phyloP scores from a whole-genome alignment of 2,888 invertebrate genomes.

The Petrophora chlorosata region DNA sequence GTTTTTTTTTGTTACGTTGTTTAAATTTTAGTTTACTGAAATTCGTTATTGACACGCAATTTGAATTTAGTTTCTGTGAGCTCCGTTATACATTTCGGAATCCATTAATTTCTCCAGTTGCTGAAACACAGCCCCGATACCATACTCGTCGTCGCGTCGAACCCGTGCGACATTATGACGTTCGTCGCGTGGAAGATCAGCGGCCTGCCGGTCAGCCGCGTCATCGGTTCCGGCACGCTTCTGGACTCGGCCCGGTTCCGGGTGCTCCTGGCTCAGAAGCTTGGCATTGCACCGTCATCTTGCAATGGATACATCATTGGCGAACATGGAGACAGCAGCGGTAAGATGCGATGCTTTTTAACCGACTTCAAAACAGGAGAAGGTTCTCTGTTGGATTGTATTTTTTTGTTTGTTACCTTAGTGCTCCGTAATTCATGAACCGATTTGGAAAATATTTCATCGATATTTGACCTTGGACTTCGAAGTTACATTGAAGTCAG shows the following conservation, averaged over 20 bases:
- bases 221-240: conserved; percentile 97
- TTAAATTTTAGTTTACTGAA: too few species aligned
- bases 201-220: conserved; percentile 92
- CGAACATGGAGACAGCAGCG: conserved; percentile 96
- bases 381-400: too few species aligned
- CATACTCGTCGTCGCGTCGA: conserved; percentile 93
- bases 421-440: too few species aligned
- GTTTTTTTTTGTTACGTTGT: too few species aligned
- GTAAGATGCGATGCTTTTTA: conserved; percentile 75
- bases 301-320: conserved; percentile 97
- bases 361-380: too few species aligned
- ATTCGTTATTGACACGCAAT: too few species aligned
- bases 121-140: conserved; percentile 94
- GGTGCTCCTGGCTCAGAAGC: conserved; percentile 92
- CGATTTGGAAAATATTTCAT: too few species aligned
- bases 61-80: too few species aligned
- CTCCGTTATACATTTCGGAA: too few species aligned
- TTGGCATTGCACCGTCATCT: conserved; percentile 92
- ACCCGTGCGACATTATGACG: conserved; percentile 96
- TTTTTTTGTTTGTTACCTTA: too few species aligned
- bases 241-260: conserved; percentile 96
- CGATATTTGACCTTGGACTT: too few species aligned
- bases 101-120: conserved; percentile 81
- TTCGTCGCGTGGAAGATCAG: conserved; percentile 98
- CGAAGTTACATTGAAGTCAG: too few species aligned